These are phyloP conservation scores for Alviniconcha marisindica DNA, from an alignment of 1,140 invertebrate species.

Conservation along the genomic window DNA sequence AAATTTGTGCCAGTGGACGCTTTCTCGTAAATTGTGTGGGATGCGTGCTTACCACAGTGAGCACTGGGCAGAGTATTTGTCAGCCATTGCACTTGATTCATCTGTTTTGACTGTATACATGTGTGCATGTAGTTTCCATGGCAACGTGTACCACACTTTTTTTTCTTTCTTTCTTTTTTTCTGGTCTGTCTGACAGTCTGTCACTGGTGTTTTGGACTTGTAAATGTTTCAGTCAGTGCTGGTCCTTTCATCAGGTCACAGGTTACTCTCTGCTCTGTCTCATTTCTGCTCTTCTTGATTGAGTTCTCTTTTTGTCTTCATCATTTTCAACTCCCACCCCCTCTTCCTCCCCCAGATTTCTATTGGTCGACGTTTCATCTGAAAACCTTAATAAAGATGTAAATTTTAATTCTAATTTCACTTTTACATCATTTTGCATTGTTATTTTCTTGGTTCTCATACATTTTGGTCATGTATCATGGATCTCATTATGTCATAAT, in stretches of 20 bases:
- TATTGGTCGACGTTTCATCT: no score
- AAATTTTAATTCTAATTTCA: constrained; percentile 44
- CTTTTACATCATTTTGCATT: constrained; percentile 41
- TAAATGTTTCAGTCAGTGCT: background rate
- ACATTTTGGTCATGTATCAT: constrained; percentile 43
- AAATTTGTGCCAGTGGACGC: no score
- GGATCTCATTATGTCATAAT: constrained; percentile 50
- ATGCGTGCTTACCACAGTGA: background rate
- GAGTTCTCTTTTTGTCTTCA: background rate
- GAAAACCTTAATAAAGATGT: constrained; percentile 41
- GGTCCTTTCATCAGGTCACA: background rate
- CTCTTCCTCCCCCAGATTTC: background rate
- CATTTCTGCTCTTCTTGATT: background rate
- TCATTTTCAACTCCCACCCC: background rate
- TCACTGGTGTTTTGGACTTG: background rate
- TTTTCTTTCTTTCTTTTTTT: background rate
- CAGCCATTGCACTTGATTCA: constrained; percentile 9
- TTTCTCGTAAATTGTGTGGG: no score
- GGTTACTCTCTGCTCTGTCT: background rate
- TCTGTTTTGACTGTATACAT: constrained; percentile 5
- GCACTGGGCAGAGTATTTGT: background rate
- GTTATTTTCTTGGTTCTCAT: constrained; percentile 30
- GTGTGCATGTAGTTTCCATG: constrained; percentile 19
- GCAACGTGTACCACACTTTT: constrained; percentile 1
- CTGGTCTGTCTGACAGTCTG: no score